Percentiles rank a stretch among this genome's conserved stretches.
These are phyloP conservation scores for Fabriciana adippe DNA, from an alignment of 2,888 invertebrate species.

Conservation along the genomic window DNA sequence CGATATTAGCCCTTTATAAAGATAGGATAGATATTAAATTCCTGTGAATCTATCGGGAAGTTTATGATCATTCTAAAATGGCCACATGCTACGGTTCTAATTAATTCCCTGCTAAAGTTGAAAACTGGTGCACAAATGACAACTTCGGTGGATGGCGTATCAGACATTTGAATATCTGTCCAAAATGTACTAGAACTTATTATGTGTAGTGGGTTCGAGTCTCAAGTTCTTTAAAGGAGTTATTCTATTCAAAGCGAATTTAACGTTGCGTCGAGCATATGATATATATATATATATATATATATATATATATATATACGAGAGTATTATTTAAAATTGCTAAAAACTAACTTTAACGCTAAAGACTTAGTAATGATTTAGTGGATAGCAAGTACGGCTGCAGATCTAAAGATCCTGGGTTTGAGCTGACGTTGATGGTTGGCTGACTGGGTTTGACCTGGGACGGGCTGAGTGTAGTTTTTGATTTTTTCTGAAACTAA, in stretches of 20 bases:
- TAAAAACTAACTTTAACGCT: too few species aligned
- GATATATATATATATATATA: too few species aligned
- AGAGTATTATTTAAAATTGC: too few species aligned
- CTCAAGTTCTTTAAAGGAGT: background rate
- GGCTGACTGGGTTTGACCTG: too few species aligned
- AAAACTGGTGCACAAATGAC: slow-evolving; percentile 21
- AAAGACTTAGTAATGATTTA: too few species aligned
- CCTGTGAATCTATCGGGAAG: background rate
- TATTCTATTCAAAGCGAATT: background rate
- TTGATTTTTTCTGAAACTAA: too few species aligned
- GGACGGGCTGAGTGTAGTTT: too few species aligned
- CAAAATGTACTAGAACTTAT: slow-evolving; percentile 3
- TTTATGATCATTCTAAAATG: slow-evolving; percentile 1
- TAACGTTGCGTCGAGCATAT: background rate
- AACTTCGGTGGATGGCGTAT: slow-evolving; percentile 5
- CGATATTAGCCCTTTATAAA: background rate
- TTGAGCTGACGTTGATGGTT: too few species aligned
- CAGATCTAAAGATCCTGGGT: too few species aligned
- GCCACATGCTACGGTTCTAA: slow-evolving; percentile 11
- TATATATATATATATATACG: too few species aligned
- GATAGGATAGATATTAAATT: background rate
- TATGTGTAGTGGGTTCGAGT: slow-evolving; percentile 2
- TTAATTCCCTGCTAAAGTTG: slow-evolving; percentile 26
- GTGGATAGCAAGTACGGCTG: too few species aligned
- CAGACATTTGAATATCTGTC: slow-evolving; percentile 14